A percentile compares a stretch with the other conserved stretches of the same genome.
These are phyloP conservation scores for Tipula lateralis DNA, from an alignment of 2,888 invertebrate species.

Conservation along the genomic window DNA sequence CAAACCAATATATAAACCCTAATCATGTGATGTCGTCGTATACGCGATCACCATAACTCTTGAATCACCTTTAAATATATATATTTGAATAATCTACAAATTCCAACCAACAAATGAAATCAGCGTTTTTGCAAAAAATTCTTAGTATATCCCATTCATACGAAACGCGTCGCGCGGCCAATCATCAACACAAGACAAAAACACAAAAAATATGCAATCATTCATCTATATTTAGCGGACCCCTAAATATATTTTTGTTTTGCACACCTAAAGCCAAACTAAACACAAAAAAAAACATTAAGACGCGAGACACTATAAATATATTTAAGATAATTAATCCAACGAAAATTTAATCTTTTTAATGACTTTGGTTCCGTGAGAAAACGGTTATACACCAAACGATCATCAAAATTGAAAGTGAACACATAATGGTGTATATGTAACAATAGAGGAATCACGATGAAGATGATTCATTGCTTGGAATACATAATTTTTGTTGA, in stretches of 20 bases:
- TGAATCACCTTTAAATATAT: not conserved
- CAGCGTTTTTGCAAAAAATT: not conserved
- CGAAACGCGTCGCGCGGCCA: not conserved
- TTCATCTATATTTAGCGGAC: not conserved
- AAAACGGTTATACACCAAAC: not conserved
- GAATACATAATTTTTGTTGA: not conserved
- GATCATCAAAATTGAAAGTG: not conserved
- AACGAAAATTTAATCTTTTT: not conserved
- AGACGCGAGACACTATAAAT: not conserved
- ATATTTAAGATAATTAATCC: not conserved
- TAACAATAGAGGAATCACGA: not conserved
- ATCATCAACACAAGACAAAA: not conserved
- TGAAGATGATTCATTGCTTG: not conserved
- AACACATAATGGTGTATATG: not conserved
- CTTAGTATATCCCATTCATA: not conserved
- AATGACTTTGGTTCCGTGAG: not conserved
- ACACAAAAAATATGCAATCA: not conserved
- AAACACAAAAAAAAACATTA: not conserved
- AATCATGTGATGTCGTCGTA: too few relatives aligned
- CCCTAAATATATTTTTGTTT: not conserved
- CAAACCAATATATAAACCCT: too few relatives aligned
- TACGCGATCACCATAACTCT: too few relatives aligned
- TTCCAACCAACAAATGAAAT: not conserved
- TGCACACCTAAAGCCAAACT: not conserved
- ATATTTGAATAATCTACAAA: not conserved